Percentiles rank a stretch among this genome's conserved stretches.
phyloP scores from a whole-genome alignment of 2,797 vertebrate genomes.

The Rallus crepitans region DNA sequence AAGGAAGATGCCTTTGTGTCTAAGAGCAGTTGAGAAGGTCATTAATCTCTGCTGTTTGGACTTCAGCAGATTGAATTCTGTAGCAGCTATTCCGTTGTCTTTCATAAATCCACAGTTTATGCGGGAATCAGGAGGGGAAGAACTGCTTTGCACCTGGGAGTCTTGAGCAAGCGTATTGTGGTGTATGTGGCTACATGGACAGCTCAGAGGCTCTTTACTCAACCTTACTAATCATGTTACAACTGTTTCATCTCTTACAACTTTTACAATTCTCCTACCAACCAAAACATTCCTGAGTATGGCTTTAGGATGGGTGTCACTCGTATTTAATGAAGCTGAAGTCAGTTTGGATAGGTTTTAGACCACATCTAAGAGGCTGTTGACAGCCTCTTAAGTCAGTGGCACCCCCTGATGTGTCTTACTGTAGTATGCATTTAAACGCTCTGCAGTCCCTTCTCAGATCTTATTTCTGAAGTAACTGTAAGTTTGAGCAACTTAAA shows the following conservation, averaged over 20 bases:
- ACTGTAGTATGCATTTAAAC: background rate
- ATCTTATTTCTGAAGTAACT: background rate
- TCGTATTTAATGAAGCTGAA: rapidly evolving
- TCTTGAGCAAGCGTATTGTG: background rate
- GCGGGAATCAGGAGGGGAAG: background rate
- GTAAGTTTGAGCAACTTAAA: background rate
- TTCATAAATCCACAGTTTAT: background rate
- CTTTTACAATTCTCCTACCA: background rate
- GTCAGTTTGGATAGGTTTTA: background rate
- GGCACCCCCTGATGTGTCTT: background rate
- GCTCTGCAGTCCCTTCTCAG: background rate
- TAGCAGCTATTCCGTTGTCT: background rate
- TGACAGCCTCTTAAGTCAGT: background rate
- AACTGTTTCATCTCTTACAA: background rate
- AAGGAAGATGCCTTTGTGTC: background rate
- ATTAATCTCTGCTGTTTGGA: background rate
- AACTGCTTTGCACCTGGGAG: background rate
- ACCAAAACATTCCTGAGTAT: background rate
- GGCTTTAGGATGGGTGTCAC: background rate
- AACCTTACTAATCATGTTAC: background rate
- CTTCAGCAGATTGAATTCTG: background rate
- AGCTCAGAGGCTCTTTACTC: background rate
- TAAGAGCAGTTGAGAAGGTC: background rate
- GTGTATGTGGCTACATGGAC: background rate
- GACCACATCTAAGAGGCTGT: background rate